phyloP scores from a whole-genome alignment of 2,888 invertebrate species.

The Tiliacea citrago region DNA sequence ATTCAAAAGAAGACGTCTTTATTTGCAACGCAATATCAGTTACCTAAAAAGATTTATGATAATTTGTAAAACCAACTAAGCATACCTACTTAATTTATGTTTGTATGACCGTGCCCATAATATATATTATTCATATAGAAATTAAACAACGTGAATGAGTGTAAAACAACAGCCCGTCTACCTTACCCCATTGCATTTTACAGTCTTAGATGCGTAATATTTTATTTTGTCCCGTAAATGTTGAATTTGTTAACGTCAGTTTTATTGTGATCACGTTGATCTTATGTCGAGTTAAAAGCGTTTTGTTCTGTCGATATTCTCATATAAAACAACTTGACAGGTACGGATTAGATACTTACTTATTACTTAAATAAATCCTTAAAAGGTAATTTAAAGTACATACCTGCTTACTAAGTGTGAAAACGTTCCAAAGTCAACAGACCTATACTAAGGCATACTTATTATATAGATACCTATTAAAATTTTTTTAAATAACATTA shows the following conservation, averaged over 20 bases:
- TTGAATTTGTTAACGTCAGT: not conserved
- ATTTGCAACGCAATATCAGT: not conserved
- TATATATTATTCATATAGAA: not conserved
- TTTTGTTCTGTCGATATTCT: not conserved
- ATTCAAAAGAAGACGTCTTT: not conserved
- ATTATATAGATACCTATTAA: too few relatives aligned
- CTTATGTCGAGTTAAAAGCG: not conserved
- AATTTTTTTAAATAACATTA: too few relatives aligned
- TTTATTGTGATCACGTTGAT: not conserved
- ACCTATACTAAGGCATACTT: too few relatives aligned
- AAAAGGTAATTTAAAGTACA: not conserved
- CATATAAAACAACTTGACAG: not conserved
- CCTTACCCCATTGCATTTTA: not conserved
- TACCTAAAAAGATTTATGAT: not conserved
- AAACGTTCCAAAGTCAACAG: not conserved
- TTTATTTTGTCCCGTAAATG: not conserved
- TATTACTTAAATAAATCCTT: not conserved
- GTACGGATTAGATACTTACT: not conserved
- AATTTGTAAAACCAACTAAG: not conserved
- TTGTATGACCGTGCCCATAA: not conserved
- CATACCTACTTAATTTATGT: not conserved
- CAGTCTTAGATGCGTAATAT: not conserved
- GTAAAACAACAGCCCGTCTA: too few relatives aligned
- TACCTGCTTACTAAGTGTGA: too few relatives aligned
- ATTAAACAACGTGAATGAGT: not conserved